Conservation (phyloP, 2,113 vertebrate species). For the Ptilorrhoa leucosticta region DNA sequence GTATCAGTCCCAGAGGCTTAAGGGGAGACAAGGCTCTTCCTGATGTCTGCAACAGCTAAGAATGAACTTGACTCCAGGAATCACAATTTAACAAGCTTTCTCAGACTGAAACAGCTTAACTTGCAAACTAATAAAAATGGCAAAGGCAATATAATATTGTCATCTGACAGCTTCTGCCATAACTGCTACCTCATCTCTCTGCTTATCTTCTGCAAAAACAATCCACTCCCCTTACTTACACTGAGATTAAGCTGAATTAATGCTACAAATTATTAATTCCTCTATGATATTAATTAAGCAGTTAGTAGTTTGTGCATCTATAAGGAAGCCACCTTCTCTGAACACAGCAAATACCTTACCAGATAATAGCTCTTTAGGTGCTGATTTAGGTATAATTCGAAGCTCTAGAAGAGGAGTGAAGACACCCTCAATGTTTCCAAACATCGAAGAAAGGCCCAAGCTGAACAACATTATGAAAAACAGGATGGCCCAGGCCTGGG, state of each 20-base stretch:
- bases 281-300: neutral
- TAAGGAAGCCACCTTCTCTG: neutral
- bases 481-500: constrained; percentile 86
- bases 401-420: constrained; percentile 82
- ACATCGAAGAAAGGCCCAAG: constrained; percentile 92
- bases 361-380: constrained; percentile 79
- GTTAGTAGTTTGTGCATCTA: neutral
- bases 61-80: neutral
- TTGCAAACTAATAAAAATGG: neutral
- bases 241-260: neutral
- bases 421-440: constrained; percentile 86
- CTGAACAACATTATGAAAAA: constrained; percentile 91
- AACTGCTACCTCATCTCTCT: neutral
- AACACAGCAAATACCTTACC: constrained; percentile 70
- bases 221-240: neutral
- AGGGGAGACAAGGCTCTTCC: neutral
- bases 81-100: neutral
- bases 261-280: neutral
- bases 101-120: neutral
- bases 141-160: neutral
- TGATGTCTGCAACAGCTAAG: neutral
- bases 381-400: constrained; percentile 62
- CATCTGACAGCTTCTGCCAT: neutral
- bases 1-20: neutral
- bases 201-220: neutral